Conservation (phyloP, 2,888 invertebrate genomes). For the Drosophila falleni region DNA sequence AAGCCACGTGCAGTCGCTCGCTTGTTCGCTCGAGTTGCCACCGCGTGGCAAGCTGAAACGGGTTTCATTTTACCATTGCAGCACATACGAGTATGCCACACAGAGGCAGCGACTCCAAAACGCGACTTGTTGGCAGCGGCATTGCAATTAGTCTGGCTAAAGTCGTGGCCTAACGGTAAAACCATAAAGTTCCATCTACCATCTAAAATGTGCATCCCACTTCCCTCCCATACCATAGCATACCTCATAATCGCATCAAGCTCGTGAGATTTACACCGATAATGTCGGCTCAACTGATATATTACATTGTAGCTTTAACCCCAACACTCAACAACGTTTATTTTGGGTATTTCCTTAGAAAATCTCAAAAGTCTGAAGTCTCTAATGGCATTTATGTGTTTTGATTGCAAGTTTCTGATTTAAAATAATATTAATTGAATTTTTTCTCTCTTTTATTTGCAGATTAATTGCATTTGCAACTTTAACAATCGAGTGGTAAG, state of each 20-base stretch:
- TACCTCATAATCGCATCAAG: slow-evolving; percentile 66
- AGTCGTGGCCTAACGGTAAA: slow-evolving; percentile 80
- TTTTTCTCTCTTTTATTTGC: slow-evolving; percentile 37
- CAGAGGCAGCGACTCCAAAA: slow-evolving; percentile 25
- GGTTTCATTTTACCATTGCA: slow-evolving; percentile 49
- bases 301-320: slow-evolving; percentile 54
- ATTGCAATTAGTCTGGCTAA: slow-evolving; percentile 78
- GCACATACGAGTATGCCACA: slow-evolving; percentile 56
- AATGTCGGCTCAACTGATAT: slow-evolving; percentile 73
- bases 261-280: slow-evolving; percentile 75
- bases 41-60: slow-evolving; percentile 50
- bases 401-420: slow-evolving; percentile 35
- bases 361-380: not conserved
- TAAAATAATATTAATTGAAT: slow-evolving; percentile 29
- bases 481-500: slow-evolving; percentile 55
- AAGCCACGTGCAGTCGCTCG: slow-evolving; percentile 63
- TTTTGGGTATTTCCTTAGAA: slow-evolving; percentile 9
- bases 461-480: slow-evolving; percentile 58
- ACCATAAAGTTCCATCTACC: slow-evolving; percentile 44
- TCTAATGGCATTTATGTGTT: slow-evolving; percentile 53
- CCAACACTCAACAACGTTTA: not conserved
- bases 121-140: slow-evolving; percentile 28
- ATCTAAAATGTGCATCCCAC: slow-evolving; percentile 9
- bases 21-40: slow-evolving; percentile 39
- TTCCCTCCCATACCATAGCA: not conserved